Base-by-base conservation (phyloP, 1,140 invertebrate species). In the Archivesica marissinica region DNA sequence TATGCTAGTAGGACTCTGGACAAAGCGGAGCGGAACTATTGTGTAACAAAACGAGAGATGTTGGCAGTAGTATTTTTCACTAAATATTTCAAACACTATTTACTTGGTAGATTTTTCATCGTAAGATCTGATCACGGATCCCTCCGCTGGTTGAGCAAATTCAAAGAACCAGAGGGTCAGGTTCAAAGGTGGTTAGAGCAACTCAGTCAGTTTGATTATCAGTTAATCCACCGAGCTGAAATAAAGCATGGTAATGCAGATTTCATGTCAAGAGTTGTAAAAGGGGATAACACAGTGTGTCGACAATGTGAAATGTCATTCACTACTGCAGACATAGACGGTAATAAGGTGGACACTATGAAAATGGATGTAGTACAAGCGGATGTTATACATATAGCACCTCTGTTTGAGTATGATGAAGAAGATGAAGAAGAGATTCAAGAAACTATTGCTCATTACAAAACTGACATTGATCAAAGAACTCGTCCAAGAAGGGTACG, bases 121-220 rank as follows among this genome's bases (percentile, higher is more conserved):
- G n/a, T 76, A n/a, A 33, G 77, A 30, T 66, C 85, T 15, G 68
- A 86, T 39, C 77, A 80, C 44, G 78, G 85, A 50, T 80, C 35
- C 17, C 66, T 80, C 35, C 56, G 64, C 25, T 86, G 64, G 84
- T 50, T 80, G 13, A 33, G 25, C n/a, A 23, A 52, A 50, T 86
- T 86, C 39, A 72, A 64, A 64, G 84, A 86, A 9, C 76, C 84
- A 7, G 82, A 85, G 4, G 75, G 83, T 7, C 75, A 78, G 70
- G 50, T 68, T 28, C 52, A 33, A 15, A 25, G 83, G 11, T 85
- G 64, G 83, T 38, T 85, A 28, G 74, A 78, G 35, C 61, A 85
- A 38, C 66, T 85, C 0, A 79, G 83, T 68, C 64, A 85, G 39
- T 85, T 68, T 28, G 47, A 76, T 52, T 44, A 15, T 28, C 9